Evolutionary conservation across 2,797 vertebrate genomes (phyloP).

Genomic region (Danio choprae): DNA sequence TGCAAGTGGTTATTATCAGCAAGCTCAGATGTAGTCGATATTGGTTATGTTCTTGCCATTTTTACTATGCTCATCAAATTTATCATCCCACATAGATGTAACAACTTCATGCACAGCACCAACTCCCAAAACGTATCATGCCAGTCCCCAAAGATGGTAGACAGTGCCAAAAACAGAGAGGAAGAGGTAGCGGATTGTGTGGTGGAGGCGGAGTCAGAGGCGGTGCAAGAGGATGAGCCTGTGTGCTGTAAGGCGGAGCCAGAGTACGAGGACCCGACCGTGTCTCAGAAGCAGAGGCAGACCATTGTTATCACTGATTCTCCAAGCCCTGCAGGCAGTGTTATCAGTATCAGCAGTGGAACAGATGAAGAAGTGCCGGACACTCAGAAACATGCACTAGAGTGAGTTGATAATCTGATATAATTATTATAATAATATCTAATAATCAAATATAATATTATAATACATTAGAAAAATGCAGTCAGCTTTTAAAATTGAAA

Average conservation of each 20-base stretch:
- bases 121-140: conserved; percentile 88
- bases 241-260: conserved; percentile 82
- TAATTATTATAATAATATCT: too few relatives aligned
- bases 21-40: background rate
- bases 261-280: conserved; percentile 76
- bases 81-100: conserved; percentile 72
- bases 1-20: background rate
- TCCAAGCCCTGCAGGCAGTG: conserved; percentile 90
- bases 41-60: background rate
- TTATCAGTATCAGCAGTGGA: conserved; percentile 98
- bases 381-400: conserved; percentile 81
- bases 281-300: conserved; percentile 85
- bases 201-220: conserved; percentile 76
- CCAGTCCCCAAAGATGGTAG: conserved; percentile 91
- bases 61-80: background rate
- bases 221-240: conserved; percentile 66
- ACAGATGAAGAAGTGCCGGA: conserved; percentile 83
- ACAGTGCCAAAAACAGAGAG: conserved; percentile 85
- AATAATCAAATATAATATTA: too few relatives aligned
- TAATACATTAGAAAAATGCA: too few relatives aligned
- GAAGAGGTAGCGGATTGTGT: conserved; percentile 77
- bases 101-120: conserved; percentile 86
- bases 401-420: conserved; percentile 75
- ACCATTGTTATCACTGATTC: conserved; percentile 87
- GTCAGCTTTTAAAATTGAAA: too few relatives aligned